Evolutionary conservation across 23 tunicate genomes (phyloP), one percentile per base, ranked within the genome.

Genomic region (Ciona savignyi): DNA sequence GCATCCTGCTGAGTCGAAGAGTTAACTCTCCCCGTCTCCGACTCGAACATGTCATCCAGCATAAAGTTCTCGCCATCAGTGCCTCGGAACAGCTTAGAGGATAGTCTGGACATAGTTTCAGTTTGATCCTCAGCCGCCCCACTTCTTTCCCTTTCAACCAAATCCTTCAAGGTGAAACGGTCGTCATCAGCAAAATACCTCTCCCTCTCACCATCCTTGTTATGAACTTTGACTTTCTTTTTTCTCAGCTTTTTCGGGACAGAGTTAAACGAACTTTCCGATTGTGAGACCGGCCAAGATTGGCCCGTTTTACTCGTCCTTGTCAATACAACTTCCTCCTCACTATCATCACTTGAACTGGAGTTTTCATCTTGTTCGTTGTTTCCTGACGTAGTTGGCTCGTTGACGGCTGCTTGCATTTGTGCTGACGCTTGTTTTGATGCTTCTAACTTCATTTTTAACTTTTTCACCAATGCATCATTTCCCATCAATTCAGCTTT

Each of bases 151-250:
- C 90, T 75, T 61, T 74, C 82, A 28, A 91, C 91, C 65, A 91
- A 72, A 27, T 91, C 97, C 0, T 70, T 70, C 15, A 91, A 70
- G 23, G 91, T 73, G 32, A 83, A 85, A 27, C 67, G 80, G 67
- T 91, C 93, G 77, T 91, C 97, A 70, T 91, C 97, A 33, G 83
- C 91, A 80, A 84, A 91, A 31, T 91, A 91, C 25, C 80, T 76
- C 72, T 84, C 93, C 32, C 97, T 66, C 35, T 84, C 77, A 0
- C 97, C 97, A 56, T 76, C 86, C 51, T 76, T 70, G 61, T 85
- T 75, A 76, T 84, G 91, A 42, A 92, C 82, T 1, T 42, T 76
- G 0, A 79, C 70, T 33, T 85, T 91, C 61, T 73, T 91, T 34
- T 74, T 73, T 65, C 78, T 83, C 49, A 67, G 67, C 35, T 68